Evolutionary conservation across 2,888 invertebrate species (phyloP), one percentile per base, ranked within the genome.

Genomic region (Bhutanitis thaidina): DNA sequence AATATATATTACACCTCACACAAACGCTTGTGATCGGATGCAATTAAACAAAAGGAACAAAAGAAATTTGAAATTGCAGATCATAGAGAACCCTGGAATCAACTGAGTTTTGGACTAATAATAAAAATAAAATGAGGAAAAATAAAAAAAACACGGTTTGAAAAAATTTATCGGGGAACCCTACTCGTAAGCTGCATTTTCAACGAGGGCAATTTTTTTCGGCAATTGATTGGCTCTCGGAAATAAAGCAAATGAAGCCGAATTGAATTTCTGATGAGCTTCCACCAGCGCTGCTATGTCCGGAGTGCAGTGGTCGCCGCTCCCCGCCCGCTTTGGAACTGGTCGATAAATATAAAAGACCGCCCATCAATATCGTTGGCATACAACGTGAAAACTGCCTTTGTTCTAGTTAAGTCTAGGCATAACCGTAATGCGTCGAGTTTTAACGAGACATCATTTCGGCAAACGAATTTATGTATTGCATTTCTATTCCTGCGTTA

Each of bases 251-350:
- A 82, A 85, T 82, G 78, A 80, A 79, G 64, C 61, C 56, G 63
- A 68, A 86, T 85, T 77, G 83, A 84, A 84, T 85, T 79, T 77
- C 79, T 77, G 80, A 87, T 87, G 80, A 80, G 84, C 75, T 77
- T 70, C 75, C 70, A 66, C 68, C 77, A 30, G 30, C 3, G 30
- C 30, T 10, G 30, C n/a, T 30, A 10, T 30, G n/a, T 52, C 59
- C 34, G 44, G 34, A 54, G 52, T 53, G 45, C 56, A 49, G 51
- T 37, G 27, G 16, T 16, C 50, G 39, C 49, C 39, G 46, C 49
- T 45, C 37, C 36, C 20, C 44, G 25, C 25, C 30, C 12, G 36
- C 15, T 12, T 16, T 38, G 46, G 13, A 34, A n/a, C 20, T 15
- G 39, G n/a, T 14, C 47, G 34, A 47, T 47, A 47, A 40, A 47